These are phyloP conservation scores for Drosophila ustulata DNA, from an alignment of 2,888 invertebrate genomes.

Conservation along the genomic window DNA sequence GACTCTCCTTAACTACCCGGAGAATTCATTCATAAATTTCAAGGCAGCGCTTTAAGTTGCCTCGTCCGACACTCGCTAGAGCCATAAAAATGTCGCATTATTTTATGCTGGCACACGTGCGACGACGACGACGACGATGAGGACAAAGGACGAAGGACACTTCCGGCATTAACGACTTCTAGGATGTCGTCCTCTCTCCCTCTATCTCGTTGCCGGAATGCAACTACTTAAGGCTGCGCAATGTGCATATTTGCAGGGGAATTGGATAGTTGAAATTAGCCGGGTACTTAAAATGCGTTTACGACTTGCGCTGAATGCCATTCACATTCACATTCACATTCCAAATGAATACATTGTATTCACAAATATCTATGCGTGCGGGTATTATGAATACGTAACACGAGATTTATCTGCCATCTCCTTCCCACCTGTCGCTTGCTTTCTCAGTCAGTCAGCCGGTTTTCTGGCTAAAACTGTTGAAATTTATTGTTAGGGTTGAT, in stretches of 20 bases:
- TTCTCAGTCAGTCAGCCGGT: neutral
- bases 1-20: constrained; percentile 25
- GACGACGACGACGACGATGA: constrained; percentile 17
- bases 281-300: constrained; percentile 48
- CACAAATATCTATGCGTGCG: neutral
- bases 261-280: constrained; percentile 56
- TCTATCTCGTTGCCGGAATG: constrained; percentile 8
- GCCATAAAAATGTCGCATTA: constrained; percentile 79
- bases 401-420: constrained; percentile 11
- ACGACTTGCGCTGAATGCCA: constrained; percentile 43
- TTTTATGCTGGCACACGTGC: constrained; percentile 72
- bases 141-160: constrained; percentile 66
- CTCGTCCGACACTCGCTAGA: constrained; percentile 61
- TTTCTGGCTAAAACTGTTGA: neutral
- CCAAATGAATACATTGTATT: constrained; percentile 17
- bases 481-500: neutral
- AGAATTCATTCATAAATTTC: constrained; percentile 75
- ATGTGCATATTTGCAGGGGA: constrained; percentile 46
- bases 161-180: constrained; percentile 72
- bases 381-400: constrained; percentile 10
- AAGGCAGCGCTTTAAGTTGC: constrained; percentile 68
- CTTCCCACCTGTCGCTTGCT: neutral
- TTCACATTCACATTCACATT: constrained; percentile 4
- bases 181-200: constrained; percentile 35
- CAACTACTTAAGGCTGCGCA: constrained; percentile 43